Base-by-base conservation (phyloP, 2,113 vertebrate genomes). In the Balaenoptera acutorostrata region DNA sequence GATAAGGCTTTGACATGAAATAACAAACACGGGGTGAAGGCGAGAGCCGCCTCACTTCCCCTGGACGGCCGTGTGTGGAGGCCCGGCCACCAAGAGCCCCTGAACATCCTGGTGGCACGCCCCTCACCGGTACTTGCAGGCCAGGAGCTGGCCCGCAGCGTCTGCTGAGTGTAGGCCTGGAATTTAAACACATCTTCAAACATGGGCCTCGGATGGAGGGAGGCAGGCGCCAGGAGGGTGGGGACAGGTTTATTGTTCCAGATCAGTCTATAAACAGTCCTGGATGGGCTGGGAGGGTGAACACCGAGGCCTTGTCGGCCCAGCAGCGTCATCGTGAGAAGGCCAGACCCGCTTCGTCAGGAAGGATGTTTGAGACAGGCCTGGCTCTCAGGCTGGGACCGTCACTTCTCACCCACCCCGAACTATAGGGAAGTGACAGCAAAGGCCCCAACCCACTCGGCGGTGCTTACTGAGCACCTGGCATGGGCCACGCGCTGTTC, bases 1-100 rank as follows among this genome's bases (percentile, higher is more conserved):
- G 96, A 93, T 96, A 97, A 96, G 92, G 83, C 87, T 93, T 61
- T 97, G 98, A 98, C 98, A 96, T 97, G 93, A 88, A 97, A 97
- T 97, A 98, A 98, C 96, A 98, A 98, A 98, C 90, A 96, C 11
- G 1, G 18, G 36, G 68, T 25, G 64, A 84, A 83, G 84, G n/a
- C 52, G 6, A 59, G 83, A 81, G 97, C 23, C 1, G 49, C 72
- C 89, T 46, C 0, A 0, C n/a, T 59, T 27, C 59, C 75, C 52
- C 49, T 23, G 12, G 29, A 92, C 39, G 80, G 41, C 72, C 4
- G 17, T 6, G 25, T 33, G 59, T 20, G 61, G 69, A 75, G 66
- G 78, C 66, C 41, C 13, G 0, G 96, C 71, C 91, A 86, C 80
- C 64, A 69, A 68, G 36, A 81, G 36, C 69, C 66, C 82, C 21